phyloP scores from a whole-genome alignment of 1,140 invertebrate species.

The Alviniconcha marisindica region DNA sequence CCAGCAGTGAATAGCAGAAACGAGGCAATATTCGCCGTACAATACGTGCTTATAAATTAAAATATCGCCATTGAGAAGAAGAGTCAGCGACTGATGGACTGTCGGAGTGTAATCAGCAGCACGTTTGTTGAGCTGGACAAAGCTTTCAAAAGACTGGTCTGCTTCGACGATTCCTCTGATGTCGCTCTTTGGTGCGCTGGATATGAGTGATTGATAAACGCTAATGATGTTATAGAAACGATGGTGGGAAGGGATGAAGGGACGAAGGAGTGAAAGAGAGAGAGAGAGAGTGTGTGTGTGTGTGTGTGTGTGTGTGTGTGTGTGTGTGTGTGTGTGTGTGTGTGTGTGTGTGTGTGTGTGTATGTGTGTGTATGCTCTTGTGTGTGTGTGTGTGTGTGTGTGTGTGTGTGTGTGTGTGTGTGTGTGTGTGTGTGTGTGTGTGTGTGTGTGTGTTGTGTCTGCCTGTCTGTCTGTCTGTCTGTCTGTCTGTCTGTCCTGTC shows the following conservation, averaged over 20 bases:
- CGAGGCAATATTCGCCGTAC: conserved; percentile 23
- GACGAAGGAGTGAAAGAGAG: neutral
- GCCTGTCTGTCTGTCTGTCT: conserved; percentile 1
- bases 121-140: conserved; percentile 19
- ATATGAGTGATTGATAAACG: conserved; percentile 4
- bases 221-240: conserved; percentile 23
- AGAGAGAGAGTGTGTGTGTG: neutral
- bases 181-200: neutral
- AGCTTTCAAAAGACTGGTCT: conserved; percentile 7
- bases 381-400: conserved; percentile 9
- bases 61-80: conserved; percentile 26
- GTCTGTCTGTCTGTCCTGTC: conserved; percentile 4
- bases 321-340: neutral
- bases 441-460: conserved; percentile 17
- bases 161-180: neutral
- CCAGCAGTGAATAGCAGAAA: conserved; percentile 23
- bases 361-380: conserved; percentile 14
- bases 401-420: conserved; percentile 24
- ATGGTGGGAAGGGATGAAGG: neutral
- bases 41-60: conserved; percentile 28
- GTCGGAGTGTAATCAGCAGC: neutral
- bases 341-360: conserved; percentile 23
- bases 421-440: conserved; percentile 22
- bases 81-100: neutral
- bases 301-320: conserved; percentile 11